Evolutionary conservation across 2,797 vertebrate species (phyloP).

Genomic region (Coranthus polyacanthus): DNA sequence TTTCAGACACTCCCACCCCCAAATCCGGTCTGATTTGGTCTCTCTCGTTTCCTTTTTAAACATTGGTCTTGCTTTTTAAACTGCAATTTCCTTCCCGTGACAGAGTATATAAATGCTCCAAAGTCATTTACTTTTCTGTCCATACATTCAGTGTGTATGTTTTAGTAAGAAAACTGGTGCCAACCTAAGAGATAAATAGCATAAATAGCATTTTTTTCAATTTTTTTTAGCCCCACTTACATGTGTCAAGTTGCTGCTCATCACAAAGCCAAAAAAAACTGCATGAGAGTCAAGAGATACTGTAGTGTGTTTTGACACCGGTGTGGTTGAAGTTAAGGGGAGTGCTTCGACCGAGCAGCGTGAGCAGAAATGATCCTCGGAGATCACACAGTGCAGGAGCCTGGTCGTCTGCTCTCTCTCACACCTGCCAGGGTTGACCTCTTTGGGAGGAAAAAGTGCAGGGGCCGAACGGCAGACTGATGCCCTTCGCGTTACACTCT

Average conservation of each 20-base stretch:
- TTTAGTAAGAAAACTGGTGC: constrained; percentile 72
- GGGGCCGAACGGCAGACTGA: constrained; percentile 62
- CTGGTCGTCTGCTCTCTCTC: constrained; percentile 54
- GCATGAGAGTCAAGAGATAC: constrained; percentile 53
- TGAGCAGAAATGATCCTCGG: constrained; percentile 68
- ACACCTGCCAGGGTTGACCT: constrained; percentile 54
- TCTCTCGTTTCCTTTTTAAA: constrained; percentile 19
- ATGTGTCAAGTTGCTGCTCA: constrained; percentile 56
- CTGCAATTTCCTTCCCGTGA: constrained; percentile 69
- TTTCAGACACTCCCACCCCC: constrained; percentile 20
- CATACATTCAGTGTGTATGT: constrained; percentile 84
- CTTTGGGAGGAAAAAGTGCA: constrained; percentile 72
- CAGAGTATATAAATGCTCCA: constrained; percentile 67
- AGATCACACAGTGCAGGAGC: constrained; percentile 67
- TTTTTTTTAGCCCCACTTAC: constrained; percentile 37
- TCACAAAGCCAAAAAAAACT: constrained; percentile 59
- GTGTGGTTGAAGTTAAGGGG: constrained; percentile 49
- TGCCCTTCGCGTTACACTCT: constrained; percentile 51
- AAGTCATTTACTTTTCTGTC: constrained; percentile 63
- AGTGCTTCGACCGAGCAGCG: constrained; percentile 78
- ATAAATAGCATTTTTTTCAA: constrained; percentile 69
- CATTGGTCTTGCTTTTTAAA: constrained; percentile 45
- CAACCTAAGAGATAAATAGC: constrained; percentile 79
- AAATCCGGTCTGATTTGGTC: constrained; percentile 61
- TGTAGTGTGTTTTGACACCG: constrained; percentile 69